Evolutionary conservation across 2,113 vertebrate genomes (phyloP), one percentile per base, ranked within the genome.

Genomic region (Nothoprocta perdicaria): DNA sequence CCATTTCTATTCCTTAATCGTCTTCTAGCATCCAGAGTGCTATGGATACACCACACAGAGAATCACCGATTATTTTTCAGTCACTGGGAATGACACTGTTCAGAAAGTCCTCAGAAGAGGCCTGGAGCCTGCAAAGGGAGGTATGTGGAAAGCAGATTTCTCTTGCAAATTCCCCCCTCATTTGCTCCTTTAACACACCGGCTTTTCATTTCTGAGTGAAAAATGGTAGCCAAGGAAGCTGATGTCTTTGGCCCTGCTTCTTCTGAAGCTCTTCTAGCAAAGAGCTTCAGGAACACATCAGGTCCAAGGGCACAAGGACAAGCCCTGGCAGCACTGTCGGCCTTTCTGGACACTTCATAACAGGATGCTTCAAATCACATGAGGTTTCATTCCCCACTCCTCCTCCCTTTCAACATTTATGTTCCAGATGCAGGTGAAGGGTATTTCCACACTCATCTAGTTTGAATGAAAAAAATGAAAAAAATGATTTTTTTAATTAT

Each of bases 201-300:
- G 1, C 2, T 26, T 81, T 88, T 23, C 1, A 23, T 50, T 33
- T n/a, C 60, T 43, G 2, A 67, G n/a, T 17, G 79, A 58, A 86
- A 84, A 76, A 58, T 10, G 22, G 24, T 21, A 80, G 18, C 33
- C 21, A 4, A 12, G 7, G 14, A 16, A 14, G 3, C 22, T 33
- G 31, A 6, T 50, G 2, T 31, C 31, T 10, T 63, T 29, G 24
- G 68, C 38, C 38, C n/a, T 79, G 23, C 31, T 85, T 33, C 69
- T 43, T 84, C 58, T 50, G n/a, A 48, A 63, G 90, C 61, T 14
- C 7, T 0, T 14, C 8, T 8, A 73, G 43, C 55, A n/a, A 31
- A 87, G 80, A 61, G 26, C 9, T 92, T 88, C 84, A 92, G 81
- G 74, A 72, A 48, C 58, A 85, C 46, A 18, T 7, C 26, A 83